Evolutionary conservation across 2,888 invertebrate genomes (phyloP).

Genomic region (Tetramorium bicarinatum): DNA sequence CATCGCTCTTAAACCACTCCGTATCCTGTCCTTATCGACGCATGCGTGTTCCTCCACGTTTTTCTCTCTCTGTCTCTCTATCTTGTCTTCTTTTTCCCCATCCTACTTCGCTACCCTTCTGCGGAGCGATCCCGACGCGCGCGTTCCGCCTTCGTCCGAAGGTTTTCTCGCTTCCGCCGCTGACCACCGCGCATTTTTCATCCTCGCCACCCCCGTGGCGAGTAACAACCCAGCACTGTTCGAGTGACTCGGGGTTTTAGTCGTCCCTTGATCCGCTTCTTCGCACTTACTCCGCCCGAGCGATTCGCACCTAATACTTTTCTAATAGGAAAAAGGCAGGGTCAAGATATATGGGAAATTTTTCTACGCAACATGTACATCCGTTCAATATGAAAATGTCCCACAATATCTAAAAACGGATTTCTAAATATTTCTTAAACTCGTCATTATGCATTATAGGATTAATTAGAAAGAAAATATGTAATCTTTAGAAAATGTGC

Average conservation of each 20-base stretch:
- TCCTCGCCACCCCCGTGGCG: conserved; percentile 30
- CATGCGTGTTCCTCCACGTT: conserved; percentile 50
- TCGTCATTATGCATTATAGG: neutral
- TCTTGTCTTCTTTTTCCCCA: conserved; percentile 16
- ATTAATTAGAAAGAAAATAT: neutral
- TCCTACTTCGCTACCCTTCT: neutral
- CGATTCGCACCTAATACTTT: conserved; percentile 45
- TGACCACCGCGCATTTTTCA: conserved; percentile 52
- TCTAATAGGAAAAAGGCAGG: conserved; percentile 29
- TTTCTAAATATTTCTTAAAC: neutral
- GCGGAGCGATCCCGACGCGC: conserved; percentile 5
- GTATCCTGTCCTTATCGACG: conserved; percentile 70
- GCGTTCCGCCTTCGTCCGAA: conserved; percentile 26
- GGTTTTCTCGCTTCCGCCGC: conserved; percentile 43
- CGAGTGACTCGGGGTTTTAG: conserved; percentile 50
- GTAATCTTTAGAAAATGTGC: neutral
- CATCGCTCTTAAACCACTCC: conserved; percentile 72
- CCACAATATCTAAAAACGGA: neutral
- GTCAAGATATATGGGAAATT: conserved; percentile 20
- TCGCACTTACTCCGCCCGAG: conserved; percentile 33
- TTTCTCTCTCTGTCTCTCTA: conserved; percentile 29
- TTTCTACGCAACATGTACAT: neutral
- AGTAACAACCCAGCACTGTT: conserved; percentile 47
- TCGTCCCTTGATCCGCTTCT: conserved; percentile 61
- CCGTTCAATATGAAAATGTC: neutral